Evolutionary conservation across 2,113 vertebrate genomes (phyloP).

Genomic region (Mus pahari): DNA sequence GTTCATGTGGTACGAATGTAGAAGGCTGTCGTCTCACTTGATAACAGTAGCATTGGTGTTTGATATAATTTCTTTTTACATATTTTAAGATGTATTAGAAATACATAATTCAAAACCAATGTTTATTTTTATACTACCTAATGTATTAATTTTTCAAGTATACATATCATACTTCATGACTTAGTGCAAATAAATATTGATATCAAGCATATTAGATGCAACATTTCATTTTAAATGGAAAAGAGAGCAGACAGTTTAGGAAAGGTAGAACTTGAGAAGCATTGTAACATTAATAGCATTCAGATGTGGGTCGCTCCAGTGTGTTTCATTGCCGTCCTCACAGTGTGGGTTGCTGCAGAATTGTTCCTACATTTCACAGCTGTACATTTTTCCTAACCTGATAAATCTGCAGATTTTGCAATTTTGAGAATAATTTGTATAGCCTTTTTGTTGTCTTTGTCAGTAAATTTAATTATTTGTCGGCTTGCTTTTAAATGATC

Average conservation of each 20-base stretch:
- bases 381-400: neutral
- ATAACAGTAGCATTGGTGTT: slow-evolving; percentile 24
- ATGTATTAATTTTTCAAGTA: slow-evolving; percentile 31
- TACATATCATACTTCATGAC: neutral
- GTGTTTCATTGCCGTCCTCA: slow-evolving; percentile 14
- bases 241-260: neutral
- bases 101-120: slow-evolving; percentile 7
- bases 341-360: neutral
- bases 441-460: neutral
- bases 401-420: neutral
- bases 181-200: slow-evolving; percentile 14
- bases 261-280: slow-evolving; percentile 10
- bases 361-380: slow-evolving; percentile 12
- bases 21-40: neutral
- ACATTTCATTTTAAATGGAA: neutral
- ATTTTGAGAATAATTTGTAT: neutral
- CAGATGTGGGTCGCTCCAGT: neutral
- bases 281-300: slow-evolving; percentile 5
- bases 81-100: slow-evolving; percentile 48
- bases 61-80: neutral
- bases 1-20: neutral
- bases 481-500: slow-evolving; percentile 57
- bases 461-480: slow-evolving; percentile 2
- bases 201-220: slow-evolving; percentile 3
- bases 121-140: neutral